phyloP scores from a whole-genome alignment of 2,797 vertebrate species.

The Babyrousa celebensis region DNA sequence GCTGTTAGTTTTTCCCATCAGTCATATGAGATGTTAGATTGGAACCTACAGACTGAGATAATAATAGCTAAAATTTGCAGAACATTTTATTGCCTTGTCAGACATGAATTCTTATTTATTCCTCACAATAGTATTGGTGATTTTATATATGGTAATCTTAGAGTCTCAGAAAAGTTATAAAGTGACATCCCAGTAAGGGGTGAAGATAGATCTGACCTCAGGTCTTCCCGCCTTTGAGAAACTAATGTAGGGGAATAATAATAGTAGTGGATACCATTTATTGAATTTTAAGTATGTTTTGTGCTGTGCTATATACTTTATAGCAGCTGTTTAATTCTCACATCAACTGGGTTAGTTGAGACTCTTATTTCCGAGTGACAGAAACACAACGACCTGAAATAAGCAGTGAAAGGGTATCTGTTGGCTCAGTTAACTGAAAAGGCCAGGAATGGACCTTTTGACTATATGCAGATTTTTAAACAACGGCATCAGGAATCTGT shows the following conservation, averaged over 20 bases:
- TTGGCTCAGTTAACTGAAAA: constrained; percentile 39
- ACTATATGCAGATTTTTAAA: background rate
- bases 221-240: background rate
- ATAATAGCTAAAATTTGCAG: background rate
- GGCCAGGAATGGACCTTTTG: background rate
- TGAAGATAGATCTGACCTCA: background rate
- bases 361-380: background rate
- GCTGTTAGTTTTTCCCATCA: background rate
- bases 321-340: background rate
- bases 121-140: background rate
- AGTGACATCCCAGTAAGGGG: background rate
- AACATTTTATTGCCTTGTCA: background rate
- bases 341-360: background rate
- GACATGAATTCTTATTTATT: background rate
- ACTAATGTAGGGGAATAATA: background rate
- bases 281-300: background rate
- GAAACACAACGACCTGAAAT: background rate
- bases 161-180: constrained; percentile 22
- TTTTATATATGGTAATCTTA: constrained; percentile 34
- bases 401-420: background rate
- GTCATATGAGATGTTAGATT: background rate
- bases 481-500: background rate
- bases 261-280: background rate
- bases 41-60: background rate
- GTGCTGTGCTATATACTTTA: background rate